Evolutionary conservation across 1,140 invertebrate species (phyloP).

Genomic region (Formica exsecta): DNA sequence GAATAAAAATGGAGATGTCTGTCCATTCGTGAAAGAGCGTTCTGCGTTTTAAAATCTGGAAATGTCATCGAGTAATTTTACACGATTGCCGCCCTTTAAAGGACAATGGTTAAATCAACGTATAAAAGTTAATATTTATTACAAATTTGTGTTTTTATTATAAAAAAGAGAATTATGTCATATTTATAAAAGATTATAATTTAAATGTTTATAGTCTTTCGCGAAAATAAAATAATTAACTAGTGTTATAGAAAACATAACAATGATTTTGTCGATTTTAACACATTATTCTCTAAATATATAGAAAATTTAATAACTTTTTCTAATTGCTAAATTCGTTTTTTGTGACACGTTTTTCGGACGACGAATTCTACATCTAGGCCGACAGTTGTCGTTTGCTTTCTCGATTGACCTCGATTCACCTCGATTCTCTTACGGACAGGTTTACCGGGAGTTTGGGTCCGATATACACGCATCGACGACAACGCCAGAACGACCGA

Average conservation of each 20-base stretch:
- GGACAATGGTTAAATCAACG: slow-evolving; percentile 29
- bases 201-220: not conserved
- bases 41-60: slow-evolving; percentile 14
- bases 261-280: not conserved
- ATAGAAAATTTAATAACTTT: not conserved
- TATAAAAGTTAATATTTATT: slow-evolving; percentile 1
- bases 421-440: slow-evolving; percentile 72
- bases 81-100: slow-evolving; percentile 26
- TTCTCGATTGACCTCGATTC: slow-evolving; percentile 75
- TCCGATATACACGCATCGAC: slow-evolving; percentile 66
- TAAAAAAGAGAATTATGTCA: not conserved
- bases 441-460: slow-evolving; percentile 72
- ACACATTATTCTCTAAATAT: not conserved
- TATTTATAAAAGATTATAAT: not conserved
- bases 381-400: slow-evolving; percentile 63
- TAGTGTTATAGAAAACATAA: not conserved
- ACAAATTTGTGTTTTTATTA: not conserved
- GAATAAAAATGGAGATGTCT: slow-evolving; percentile 46
- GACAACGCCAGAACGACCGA: slow-evolving; percentile 2
- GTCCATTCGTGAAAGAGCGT: slow-evolving; percentile 16
- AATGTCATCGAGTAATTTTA: slow-evolving; percentile 30
- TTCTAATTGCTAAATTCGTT: slow-evolving; percentile 7
- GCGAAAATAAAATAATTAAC: not conserved
- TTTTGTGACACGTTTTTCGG: slow-evolving; percentile 7
- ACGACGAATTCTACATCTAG: slow-evolving; percentile 60